A percentile compares a stretch with the other conserved stretches of the same genome.
Conservation (phyloP, 2,888 invertebrate species). For the Macaria liturata region DNA sequence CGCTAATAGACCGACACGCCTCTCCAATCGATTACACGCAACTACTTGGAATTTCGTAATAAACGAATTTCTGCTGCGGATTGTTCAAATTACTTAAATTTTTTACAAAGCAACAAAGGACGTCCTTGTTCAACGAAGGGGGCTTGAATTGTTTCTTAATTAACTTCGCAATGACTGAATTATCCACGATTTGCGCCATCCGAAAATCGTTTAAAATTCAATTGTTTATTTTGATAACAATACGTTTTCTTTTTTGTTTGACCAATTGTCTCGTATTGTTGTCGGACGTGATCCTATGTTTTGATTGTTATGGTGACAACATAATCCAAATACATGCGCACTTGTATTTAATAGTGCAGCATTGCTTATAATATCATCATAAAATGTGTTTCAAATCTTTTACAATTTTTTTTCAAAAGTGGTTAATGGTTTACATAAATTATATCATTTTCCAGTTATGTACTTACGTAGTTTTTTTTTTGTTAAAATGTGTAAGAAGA, state of each 20-base stretch:
- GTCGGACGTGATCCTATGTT: slow-evolving; percentile 30
- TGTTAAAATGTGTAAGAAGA: too few relatives aligned
- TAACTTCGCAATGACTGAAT: slow-evolving; percentile 16
- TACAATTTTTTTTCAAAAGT: too few relatives aligned
- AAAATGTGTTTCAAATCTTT: too few relatives aligned
- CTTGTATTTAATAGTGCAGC: too few relatives aligned
- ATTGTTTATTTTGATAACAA: slow-evolving; percentile 28
- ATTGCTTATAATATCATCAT: too few relatives aligned
- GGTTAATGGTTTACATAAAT: too few relatives aligned
- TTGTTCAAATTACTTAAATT: slow-evolving; percentile 3
- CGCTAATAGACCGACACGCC: slow-evolving; percentile 30
- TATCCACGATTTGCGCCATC: slow-evolving; percentile 22
- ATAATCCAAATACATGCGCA: too few relatives aligned
- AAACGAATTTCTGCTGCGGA: slow-evolving; percentile 8
- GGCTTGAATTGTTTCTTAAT: slow-evolving; percentile 14
- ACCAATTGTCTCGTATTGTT: slow-evolving; percentile 33
- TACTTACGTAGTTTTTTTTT: too few relatives aligned
- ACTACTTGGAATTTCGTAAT: slow-evolving; percentile 21
- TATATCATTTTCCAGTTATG: too few relatives aligned
- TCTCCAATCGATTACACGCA: slow-evolving; percentile 31
- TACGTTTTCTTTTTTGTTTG: slow-evolving; percentile 25
- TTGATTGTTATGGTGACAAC: slow-evolving; percentile 1
- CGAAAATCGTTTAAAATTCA: slow-evolving; percentile 19
- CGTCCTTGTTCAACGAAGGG: slow-evolving; percentile 9
- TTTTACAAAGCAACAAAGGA: slow-evolving; percentile 5